These are phyloP conservation scores for Nanger granti DNA, from an alignment of 2,113 vertebrate genomes.

Conservation along the genomic window DNA sequence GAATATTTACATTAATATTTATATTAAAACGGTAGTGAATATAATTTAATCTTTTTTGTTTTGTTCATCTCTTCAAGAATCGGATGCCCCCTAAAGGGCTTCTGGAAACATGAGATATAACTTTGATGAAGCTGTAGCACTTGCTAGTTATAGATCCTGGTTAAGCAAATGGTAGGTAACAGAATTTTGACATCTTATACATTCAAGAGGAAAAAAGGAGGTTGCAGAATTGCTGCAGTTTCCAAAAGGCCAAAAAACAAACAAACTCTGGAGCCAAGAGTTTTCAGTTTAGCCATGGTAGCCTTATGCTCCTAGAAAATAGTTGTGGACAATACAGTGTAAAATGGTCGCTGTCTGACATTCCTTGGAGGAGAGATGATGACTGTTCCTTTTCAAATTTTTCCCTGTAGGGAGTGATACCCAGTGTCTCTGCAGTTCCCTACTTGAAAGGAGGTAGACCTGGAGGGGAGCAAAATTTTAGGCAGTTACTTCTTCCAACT, in stretches of 20 bases:
- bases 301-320: neutral
- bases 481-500: neutral
- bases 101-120: neutral
- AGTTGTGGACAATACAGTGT: neutral
- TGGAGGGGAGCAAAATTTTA: neutral
- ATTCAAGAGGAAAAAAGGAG: neutral
- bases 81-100: neutral
- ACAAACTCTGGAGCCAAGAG: neutral
- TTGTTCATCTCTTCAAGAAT: constrained; percentile 8
- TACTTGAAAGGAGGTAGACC: neutral
- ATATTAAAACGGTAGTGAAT: neutral
- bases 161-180: neutral
- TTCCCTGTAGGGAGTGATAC: neutral
- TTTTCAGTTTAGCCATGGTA: neutral
- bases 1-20: neutral
- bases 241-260: neutral
- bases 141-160: neutral
- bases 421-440: neutral
- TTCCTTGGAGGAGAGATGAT: neutral
- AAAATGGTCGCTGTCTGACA: neutral
- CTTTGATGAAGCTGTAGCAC: neutral
- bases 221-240: neutral
- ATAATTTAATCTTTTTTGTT: neutral
- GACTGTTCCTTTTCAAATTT: neutral
- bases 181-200: neutral